phyloP scores from a whole-genome alignment of 1,140 invertebrate genomes.

The Lepidotrigona ventralis region DNA sequence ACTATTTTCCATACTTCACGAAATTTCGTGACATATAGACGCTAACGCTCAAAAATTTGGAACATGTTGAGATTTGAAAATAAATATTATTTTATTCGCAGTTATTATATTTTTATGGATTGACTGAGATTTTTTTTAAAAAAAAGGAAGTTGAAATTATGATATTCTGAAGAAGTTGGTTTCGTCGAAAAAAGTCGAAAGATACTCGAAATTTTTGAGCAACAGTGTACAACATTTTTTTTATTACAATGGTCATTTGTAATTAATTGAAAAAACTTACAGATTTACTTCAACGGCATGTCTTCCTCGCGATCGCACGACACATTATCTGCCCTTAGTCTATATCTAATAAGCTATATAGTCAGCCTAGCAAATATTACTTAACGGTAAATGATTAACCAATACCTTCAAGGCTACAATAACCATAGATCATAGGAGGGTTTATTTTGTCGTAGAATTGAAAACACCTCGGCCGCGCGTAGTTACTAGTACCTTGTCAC shows the following conservation, averaged over 20 bases:
- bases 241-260: neutral
- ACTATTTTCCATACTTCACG: neutral
- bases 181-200: no score
- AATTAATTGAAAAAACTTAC: neutral
- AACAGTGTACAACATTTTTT: no score
- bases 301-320: slow-evolving; percentile 17
- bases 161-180: no score
- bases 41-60: no score
- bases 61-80: no score
- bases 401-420: slow-evolving; percentile 78
- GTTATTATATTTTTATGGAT: no score
- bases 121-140: no score
- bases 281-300: neutral
- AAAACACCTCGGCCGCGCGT: slow-evolving; percentile 75
- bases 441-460: slow-evolving; percentile 80
- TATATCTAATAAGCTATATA: slow-evolving; percentile 79
- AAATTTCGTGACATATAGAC: neutral
- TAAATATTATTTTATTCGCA: no score
- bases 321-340: slow-evolving; percentile 74
- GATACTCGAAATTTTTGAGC: no score
- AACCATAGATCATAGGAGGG: slow-evolving; percentile 79
- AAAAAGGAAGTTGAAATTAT: no score
- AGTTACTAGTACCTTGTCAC: slow-evolving; percentile 75
- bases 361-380: slow-evolving; percentile 76
- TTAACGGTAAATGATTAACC: slow-evolving; percentile 77